Percentiles rank a stretch among this genome's conserved stretches.
Conservation (phyloP, 1,140 invertebrate species). For the Caerostris extrusa region DNA sequence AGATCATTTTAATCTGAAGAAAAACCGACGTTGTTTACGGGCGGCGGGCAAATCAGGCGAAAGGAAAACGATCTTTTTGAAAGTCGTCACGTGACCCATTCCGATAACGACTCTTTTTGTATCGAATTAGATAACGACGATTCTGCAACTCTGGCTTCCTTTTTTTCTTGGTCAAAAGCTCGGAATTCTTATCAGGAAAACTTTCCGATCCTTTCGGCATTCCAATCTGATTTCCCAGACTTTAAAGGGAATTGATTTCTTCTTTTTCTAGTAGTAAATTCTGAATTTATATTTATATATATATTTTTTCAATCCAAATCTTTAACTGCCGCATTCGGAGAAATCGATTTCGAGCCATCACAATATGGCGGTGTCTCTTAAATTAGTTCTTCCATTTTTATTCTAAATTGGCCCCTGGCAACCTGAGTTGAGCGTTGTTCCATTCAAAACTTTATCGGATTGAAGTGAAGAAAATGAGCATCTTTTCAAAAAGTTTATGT, state of each 20-base stretch:
- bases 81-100: conserved; percentile 66
- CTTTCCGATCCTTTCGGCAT: conserved; percentile 65
- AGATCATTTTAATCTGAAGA: conserved; percentile 40
- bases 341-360: conserved; percentile 53
- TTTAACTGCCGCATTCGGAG: background rate
- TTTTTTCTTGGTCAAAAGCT: conserved; percentile 27
- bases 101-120: conserved; percentile 70
- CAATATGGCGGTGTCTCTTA: conserved; percentile 39
- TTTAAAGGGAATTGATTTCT: conserved; percentile 66
- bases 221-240: conserved; percentile 50
- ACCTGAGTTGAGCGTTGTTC: background rate
- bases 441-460: conserved; percentile 13
- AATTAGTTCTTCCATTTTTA: conserved; percentile 40
- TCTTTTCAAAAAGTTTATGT: background rate
- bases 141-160: conserved; percentile 60
- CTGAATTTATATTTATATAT: background rate
- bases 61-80: conserved; percentile 69
- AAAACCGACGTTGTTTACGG: conserved; percentile 42
- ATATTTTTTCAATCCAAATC: background rate
- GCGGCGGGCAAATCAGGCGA: conserved; percentile 48
- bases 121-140: conserved; percentile 72
- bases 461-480: background rate
- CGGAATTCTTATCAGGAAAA: conserved; percentile 61
- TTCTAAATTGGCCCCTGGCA: conserved; percentile 41
- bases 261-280: background rate